phyloP scores from a whole-genome alignment of 2,888 invertebrate species.

The Cephus spinipes region DNA sequence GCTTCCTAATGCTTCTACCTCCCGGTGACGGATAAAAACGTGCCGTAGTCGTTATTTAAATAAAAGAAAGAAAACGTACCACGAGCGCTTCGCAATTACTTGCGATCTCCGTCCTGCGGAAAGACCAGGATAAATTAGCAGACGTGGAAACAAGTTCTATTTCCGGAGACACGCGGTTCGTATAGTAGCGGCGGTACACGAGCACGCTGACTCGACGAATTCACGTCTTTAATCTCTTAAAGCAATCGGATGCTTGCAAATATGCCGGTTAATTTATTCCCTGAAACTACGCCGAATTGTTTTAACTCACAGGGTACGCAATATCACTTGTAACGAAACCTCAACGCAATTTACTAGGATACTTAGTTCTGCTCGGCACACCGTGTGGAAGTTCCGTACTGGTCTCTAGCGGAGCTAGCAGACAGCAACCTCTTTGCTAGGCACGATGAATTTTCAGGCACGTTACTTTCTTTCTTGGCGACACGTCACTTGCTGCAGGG shows the following conservation, averaged over 20 bases:
- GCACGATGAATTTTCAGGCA: conserved; percentile 24
- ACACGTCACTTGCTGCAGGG: conserved; percentile 1
- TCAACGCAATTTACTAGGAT: neutral
- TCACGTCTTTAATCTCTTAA: conserved; percentile 13
- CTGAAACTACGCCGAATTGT: neutral
- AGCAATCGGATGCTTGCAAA: neutral
- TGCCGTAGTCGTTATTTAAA: neutral
- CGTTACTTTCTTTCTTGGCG: conserved; percentile 22
- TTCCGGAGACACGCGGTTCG: conserved; percentile 12
- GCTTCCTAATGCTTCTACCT: neutral
- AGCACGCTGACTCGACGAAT: conserved; percentile 55
- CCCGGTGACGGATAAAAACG: neutral
- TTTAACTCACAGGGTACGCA: neutral
- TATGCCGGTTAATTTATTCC: neutral
- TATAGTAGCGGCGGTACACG: conserved; percentile 14
- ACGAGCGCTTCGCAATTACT: neutral
- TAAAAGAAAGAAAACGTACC: neutral
- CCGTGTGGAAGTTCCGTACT: conserved; percentile 9
- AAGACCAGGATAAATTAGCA: neutral
- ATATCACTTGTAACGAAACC: neutral
- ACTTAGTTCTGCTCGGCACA: neutral
- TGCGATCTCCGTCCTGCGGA: neutral
- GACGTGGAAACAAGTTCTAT: neutral
- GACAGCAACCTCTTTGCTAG: conserved; percentile 23
- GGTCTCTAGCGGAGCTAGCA: conserved; percentile 24